Conservation (phyloP, 2,113 vertebrate genomes). For the Paramisgurnus dabryanus region DNA sequence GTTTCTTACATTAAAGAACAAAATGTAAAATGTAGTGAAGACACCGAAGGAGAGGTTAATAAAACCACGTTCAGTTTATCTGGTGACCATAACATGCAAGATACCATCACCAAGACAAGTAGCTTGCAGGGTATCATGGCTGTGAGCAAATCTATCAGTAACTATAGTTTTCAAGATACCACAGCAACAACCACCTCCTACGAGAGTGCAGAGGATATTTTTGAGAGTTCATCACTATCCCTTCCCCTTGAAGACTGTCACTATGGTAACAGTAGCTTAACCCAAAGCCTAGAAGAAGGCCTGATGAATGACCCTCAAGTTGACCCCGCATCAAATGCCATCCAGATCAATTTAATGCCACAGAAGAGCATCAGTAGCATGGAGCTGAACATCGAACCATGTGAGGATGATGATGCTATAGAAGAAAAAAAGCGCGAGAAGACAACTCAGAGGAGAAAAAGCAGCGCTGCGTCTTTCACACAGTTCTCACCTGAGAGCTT, state of each 20-base stretch:
- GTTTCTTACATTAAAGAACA: neutral
- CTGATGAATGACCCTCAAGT: conserved; percentile 11
- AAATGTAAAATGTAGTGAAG: neutral
- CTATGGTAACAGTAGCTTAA: conserved; percentile 41
- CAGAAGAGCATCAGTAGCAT: conserved; percentile 67
- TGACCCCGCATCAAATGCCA: conserved; percentile 26
- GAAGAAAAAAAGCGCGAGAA: conserved; percentile 47
- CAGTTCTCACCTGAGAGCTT: conserved; percentile 63
- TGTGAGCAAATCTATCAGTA: conserved; percentile 66
- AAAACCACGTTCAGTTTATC: neutral
- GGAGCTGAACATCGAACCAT: conserved; percentile 62
- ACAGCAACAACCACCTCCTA: conserved; percentile 67
- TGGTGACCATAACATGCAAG: neutral
- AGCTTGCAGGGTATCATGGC: conserved; percentile 4
- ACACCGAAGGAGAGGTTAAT: neutral
- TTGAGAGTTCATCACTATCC: conserved; percentile 46
- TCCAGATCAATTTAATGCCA: conserved; percentile 44
- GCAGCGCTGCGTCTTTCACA: conserved; percentile 60
- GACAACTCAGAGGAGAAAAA: conserved; percentile 62
- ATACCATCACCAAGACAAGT: neutral
- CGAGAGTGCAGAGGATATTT: conserved; percentile 69
- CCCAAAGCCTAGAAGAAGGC: conserved; percentile 26
- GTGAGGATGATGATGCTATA: conserved; percentile 49
- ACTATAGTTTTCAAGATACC: conserved; percentile 70
- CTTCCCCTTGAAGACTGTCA: conserved; percentile 16